These are phyloP conservation scores for Ctenodactylus gundi DNA, from an alignment of 2,113 vertebrate species.

Conservation along the genomic window DNA sequence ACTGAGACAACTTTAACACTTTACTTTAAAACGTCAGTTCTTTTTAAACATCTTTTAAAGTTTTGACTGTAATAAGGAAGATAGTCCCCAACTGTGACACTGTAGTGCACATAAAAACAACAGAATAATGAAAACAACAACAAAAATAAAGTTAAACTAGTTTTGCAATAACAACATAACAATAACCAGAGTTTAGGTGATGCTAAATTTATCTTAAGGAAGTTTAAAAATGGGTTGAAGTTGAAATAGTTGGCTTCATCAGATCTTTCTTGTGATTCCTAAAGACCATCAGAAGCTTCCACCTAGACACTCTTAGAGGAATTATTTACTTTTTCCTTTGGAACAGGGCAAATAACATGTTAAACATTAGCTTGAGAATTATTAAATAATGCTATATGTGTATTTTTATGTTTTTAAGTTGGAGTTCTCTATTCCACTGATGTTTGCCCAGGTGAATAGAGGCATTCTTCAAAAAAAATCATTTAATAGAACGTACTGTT, in stretches of 20 bases:
- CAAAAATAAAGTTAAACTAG: too few relatives aligned
- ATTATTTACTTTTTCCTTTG: neutral
- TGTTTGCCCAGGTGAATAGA: neutral
- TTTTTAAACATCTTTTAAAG: neutral
- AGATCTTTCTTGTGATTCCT: neutral
- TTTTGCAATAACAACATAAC: slow-evolving; percentile 4
- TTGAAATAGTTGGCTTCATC: neutral
- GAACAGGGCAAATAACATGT: neutral
- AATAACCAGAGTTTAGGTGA: neutral
- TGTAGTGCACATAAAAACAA: neutral
- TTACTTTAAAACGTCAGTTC: neutral
- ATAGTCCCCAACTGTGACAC: neutral
- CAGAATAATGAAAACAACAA: neutral
- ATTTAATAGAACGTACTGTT: slow-evolving; percentile 16
- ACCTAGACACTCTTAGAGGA: neutral
- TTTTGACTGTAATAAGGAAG: neutral
- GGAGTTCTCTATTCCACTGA: neutral
- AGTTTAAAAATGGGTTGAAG: neutral
- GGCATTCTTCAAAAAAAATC: neutral
- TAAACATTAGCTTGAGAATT: neutral
- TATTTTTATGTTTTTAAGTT: neutral
- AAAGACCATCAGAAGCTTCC: neutral
- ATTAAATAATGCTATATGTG: neutral
- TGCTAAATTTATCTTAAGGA: neutral
- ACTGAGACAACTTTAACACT: neutral